Conservation (phyloP, 2,113 vertebrate genomes). For the Anolis sagrei region DNA sequence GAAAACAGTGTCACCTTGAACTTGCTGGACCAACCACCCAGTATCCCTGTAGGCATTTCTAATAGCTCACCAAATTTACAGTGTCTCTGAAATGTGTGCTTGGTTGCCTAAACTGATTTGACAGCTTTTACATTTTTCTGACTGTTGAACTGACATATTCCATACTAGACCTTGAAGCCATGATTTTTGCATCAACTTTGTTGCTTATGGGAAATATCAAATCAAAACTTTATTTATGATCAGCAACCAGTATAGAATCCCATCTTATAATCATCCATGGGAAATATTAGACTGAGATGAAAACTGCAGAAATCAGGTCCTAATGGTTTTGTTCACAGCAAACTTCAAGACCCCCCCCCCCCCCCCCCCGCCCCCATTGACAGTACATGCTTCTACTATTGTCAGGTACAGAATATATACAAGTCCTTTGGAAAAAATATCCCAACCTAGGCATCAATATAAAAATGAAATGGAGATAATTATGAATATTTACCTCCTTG, state of each 20-base stretch:
- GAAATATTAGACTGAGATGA: slow-evolving; percentile 3
- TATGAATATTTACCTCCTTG: too few species aligned
- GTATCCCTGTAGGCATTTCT: background rate
- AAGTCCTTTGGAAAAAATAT: background rate
- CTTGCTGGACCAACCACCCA: background rate
- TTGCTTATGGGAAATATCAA: background rate
- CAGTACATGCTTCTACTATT: background rate
- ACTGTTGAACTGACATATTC: slow-evolving; percentile 20
- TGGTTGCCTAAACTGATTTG: slow-evolving; percentile 22
- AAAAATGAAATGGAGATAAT: background rate
- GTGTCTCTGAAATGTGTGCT: background rate
- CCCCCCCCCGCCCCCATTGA: background rate
- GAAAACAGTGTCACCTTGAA: slow-evolving; percentile 17
- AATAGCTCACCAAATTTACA: background rate
- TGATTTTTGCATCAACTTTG: slow-evolving; percentile 22
- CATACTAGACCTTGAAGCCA: slow-evolving; percentile 11
- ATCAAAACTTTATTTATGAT: background rate
- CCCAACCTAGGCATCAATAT: background rate
- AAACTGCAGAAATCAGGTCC: slow-evolving; percentile 15
- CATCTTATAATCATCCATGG: background rate
- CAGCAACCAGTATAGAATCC: too few species aligned
- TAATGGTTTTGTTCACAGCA: background rate
- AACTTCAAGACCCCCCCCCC: background rate
- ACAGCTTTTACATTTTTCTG: slow-evolving; percentile 21
- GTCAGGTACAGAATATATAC: background rate